phyloP scores from a whole-genome alignment of 2,113 vertebrate genomes.

The Anoplopoma fimbria region DNA sequence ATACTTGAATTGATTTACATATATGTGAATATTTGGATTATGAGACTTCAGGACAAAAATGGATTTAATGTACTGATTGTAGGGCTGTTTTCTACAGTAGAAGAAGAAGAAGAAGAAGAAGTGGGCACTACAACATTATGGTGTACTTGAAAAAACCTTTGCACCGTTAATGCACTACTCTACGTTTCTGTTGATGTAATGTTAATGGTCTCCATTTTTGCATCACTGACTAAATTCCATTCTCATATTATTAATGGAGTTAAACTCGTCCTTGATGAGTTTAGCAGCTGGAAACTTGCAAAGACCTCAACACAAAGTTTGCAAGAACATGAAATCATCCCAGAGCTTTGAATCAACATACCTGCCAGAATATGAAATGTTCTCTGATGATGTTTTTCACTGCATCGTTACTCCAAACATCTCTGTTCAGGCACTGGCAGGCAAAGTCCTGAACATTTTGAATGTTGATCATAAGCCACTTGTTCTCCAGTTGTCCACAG shows the following conservation, averaged over 20 bases:
- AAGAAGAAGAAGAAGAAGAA: not conserved
- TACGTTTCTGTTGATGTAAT: not conserved
- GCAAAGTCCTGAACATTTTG: slow-evolving; percentile 99
- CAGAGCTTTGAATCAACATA: slow-evolving; percentile 54
- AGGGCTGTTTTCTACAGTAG: not conserved
- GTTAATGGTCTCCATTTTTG: not conserved
- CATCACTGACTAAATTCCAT: not conserved
- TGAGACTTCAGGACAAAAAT: not conserved
- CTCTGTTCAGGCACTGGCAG: slow-evolving; percentile 97
- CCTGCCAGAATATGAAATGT: slow-evolving; percentile 99
- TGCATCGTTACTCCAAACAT: slow-evolving; percentile 98
- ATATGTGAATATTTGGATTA: not conserved
- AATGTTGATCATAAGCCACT: slow-evolving; percentile 99
- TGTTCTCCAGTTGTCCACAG: slow-evolving; percentile 97
- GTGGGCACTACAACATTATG: not conserved
- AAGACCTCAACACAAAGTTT: not conserved
- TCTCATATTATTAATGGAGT: not conserved
- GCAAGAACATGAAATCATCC: not conserved
- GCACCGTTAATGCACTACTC: not conserved
- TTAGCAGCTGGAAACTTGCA: not conserved
- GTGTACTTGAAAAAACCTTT: not conserved
- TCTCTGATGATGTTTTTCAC: slow-evolving; percentile 97
- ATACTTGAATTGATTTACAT: not conserved
- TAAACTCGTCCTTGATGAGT: not conserved
- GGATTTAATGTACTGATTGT: not conserved